Conservation (phyloP, 2,888 invertebrate genomes). For the Caenorhabditis uteleia region DNA sequence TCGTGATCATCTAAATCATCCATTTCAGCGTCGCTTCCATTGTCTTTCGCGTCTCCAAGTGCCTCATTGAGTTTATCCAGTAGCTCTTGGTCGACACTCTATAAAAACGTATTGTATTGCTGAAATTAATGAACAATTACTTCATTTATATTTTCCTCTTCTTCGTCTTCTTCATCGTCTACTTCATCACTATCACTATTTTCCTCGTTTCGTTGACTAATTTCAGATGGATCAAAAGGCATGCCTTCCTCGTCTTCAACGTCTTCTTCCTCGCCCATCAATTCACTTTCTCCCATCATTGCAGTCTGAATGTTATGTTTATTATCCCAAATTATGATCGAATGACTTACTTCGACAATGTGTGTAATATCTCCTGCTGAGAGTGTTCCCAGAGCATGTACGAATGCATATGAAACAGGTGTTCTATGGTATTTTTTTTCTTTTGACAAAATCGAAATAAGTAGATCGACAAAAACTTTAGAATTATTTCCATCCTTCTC, state of each 20-base stretch:
- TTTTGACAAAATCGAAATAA: constrained; percentile 43
- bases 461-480: constrained; percentile 49
- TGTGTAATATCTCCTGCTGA: constrained; percentile 36
- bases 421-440: constrained; percentile 44
- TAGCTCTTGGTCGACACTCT: constrained; percentile 45
- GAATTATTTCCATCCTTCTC: constrained; percentile 29
- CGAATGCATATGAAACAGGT: constrained; percentile 38
- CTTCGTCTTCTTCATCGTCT: constrained; percentile 33
- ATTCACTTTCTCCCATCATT: constrained; percentile 37
- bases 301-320: constrained; percentile 25
- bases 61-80: constrained; percentile 47
- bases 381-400: constrained; percentile 34
- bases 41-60: constrained; percentile 48
- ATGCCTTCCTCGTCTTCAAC: constrained; percentile 44
- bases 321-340: constrained; percentile 4
- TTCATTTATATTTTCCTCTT: constrained; percentile 33
- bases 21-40: constrained; percentile 35
- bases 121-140: too few species aligned
- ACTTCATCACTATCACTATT: constrained; percentile 24
- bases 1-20: constrained; percentile 50
- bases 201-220: constrained; percentile 13
- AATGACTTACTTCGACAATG: constrained; percentile 50
- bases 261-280: constrained; percentile 33
- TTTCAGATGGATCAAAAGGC: constrained; percentile 30
- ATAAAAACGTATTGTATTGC: constrained; percentile 3